Conservation (phyloP, 2,113 vertebrate genomes). For the Mastomys natalensis region DNA sequence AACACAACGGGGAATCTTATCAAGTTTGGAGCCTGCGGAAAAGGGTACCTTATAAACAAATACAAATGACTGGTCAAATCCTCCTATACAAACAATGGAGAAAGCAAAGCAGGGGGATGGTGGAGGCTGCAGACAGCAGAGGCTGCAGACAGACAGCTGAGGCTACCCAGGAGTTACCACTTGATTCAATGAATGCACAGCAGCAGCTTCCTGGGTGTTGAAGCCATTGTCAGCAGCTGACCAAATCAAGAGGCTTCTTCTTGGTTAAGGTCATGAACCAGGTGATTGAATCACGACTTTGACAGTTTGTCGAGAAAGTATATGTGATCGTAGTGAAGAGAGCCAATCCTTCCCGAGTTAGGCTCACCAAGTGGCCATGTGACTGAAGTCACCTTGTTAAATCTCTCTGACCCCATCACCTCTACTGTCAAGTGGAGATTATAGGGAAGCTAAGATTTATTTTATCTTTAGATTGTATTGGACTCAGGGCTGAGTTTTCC, state of each 20-base stretch:
- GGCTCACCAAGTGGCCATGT: neutral
- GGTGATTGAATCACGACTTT: neutral
- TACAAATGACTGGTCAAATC: neutral
- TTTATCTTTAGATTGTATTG: slow-evolving; percentile 1
- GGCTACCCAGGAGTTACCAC: neutral
- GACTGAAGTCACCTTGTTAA: slow-evolving; percentile 27
- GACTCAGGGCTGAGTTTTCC: neutral
- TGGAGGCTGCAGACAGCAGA: neutral
- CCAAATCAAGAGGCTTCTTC: neutral
- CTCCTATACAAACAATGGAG: neutral
- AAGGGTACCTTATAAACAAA: neutral
- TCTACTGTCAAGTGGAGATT: neutral
- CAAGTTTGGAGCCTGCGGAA: neutral
- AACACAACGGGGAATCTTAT: neutral
- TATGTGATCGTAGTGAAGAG: neutral
- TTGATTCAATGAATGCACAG: neutral
- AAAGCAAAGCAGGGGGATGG: neutral
- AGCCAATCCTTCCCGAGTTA: neutral
- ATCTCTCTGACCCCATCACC: neutral
- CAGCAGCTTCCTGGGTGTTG: neutral
- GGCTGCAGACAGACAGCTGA: neutral
- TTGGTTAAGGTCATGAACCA: neutral
- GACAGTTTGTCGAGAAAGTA: neutral
- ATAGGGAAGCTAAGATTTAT: neutral
- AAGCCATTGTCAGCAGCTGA: neutral